Conservation (phyloP, 2,797 vertebrate species). For the Hypotaenidia okinawae region DNA sequence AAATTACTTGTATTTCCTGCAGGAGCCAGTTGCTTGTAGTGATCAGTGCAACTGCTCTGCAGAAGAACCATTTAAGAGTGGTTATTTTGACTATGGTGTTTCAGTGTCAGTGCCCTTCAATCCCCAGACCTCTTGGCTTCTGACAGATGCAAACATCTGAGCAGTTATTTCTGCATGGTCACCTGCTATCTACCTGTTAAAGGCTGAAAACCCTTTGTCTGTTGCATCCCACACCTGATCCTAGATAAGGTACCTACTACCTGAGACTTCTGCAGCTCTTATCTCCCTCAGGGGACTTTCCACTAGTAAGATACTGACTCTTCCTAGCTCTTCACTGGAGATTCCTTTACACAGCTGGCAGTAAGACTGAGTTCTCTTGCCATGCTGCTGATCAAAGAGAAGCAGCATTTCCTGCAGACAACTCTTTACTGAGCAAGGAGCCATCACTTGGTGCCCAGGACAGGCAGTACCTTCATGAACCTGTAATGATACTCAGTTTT, state of each 20-base stretch:
- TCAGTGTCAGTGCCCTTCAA: neutral
- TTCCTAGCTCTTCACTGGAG: neutral
- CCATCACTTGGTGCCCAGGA: neutral
- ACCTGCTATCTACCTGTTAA: neutral
- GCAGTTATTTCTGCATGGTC: neutral
- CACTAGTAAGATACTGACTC: fast-evolving
- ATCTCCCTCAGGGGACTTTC: neutral
- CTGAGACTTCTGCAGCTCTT: neutral
- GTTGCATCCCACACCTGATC: neutral
- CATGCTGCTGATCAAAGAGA: neutral
- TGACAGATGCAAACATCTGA: neutral
- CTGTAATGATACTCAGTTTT: neutral
- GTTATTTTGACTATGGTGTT: neutral
- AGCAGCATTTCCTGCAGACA: neutral
- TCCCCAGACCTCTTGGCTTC: neutral
- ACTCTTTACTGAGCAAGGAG: neutral
- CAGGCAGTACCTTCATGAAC: neutral
- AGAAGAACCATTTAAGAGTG: neutral
- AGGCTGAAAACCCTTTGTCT: neutral
- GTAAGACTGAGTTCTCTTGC: neutral
- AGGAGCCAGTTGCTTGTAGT: neutral
- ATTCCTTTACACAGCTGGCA: neutral
- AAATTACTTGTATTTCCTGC: neutral
- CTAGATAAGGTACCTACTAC: neutral
- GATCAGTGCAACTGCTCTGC: neutral